Percentiles rank a stretch among this genome's conserved stretches.
Evolutionary conservation across 2,888 invertebrate species (phyloP).

Genomic region (Biston betularia): DNA sequence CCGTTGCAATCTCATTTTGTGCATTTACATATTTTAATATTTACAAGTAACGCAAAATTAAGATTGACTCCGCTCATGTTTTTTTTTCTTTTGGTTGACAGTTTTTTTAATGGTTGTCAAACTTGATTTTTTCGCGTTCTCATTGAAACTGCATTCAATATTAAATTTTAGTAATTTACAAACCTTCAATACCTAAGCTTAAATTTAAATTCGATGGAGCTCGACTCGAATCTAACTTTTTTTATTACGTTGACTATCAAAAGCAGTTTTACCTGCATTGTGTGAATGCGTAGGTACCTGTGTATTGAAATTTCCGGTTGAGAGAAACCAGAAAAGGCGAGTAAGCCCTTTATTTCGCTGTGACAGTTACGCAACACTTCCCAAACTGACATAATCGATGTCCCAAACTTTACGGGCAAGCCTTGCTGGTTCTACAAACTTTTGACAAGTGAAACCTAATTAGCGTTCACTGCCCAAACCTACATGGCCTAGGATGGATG

Average conservation of each 20-base stretch:
- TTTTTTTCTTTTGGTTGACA: too few relatives aligned
- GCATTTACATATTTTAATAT: too few relatives aligned
- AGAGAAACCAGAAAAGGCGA: slow-evolving; percentile 3
- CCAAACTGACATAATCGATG: slow-evolving; percentile 2
- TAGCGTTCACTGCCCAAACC: too few relatives aligned
- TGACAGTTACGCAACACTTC: background rate
- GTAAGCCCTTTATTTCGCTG: slow-evolving; percentile 10
- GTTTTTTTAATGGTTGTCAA: too few relatives aligned
- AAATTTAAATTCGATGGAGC: background rate
- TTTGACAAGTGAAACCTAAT: background rate
- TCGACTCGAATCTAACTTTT: background rate
- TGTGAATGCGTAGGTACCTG: background rate
- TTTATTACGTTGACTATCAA: background rate
- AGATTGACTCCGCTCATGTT: too few relatives aligned
- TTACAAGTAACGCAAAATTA: too few relatives aligned
- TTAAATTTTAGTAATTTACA: too few relatives aligned
- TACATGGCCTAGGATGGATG: too few relatives aligned
- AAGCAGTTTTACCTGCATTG: background rate
- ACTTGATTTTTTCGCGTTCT: too few relatives aligned
- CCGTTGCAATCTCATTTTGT: too few relatives aligned
- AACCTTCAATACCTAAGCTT: background rate
- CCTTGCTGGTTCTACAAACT: background rate
- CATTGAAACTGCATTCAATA: too few relatives aligned
- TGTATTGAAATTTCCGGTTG: slow-evolving; percentile 4
- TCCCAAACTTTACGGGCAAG: background rate